phyloP scores from a whole-genome alignment of 2,797 vertebrate species.

The Myripristis jacobus region DNA sequence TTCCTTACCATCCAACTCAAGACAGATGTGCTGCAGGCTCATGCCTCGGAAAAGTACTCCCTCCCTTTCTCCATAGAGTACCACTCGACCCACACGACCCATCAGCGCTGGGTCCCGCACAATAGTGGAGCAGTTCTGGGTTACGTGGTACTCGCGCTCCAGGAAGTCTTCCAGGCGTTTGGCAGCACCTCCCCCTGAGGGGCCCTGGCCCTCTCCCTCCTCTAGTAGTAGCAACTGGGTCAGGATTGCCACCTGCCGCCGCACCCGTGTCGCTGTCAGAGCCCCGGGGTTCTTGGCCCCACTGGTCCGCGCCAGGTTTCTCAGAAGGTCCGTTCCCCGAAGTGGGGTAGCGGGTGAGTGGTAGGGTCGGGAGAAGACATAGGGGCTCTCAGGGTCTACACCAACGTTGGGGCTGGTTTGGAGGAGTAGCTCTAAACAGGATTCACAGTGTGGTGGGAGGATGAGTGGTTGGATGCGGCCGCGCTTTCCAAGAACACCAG shows the following conservation, averaged over 20 bases:
- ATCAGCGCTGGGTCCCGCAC: constrained; percentile 81
- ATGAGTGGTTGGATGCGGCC: constrained; percentile 84
- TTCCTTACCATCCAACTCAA: constrained; percentile 84
- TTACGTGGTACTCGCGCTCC: constrained; percentile 84
- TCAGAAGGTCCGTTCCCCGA: constrained; percentile 84
- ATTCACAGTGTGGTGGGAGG: constrained; percentile 83
- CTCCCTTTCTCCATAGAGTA: constrained; percentile 84
- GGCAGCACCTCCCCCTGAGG: constrained; percentile 24
- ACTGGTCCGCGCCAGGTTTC: constrained; percentile 83
- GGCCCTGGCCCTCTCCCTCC: constrained; percentile 74
- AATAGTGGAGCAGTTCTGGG: constrained; percentile 83
- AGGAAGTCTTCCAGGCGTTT: constrained; percentile 84
- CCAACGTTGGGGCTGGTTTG: constrained; percentile 83
- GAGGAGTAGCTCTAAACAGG: constrained; percentile 85
- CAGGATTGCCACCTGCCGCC: constrained; percentile 85
- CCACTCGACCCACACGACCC: constrained; percentile 83
- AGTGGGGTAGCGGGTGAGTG: constrained; percentile 86
- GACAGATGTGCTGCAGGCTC: constrained; percentile 87
- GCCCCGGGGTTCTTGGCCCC: constrained; percentile 80
- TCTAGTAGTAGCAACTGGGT: constrained; percentile 85
- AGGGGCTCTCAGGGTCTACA: constrained; percentile 85
- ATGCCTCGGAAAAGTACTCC: constrained; percentile 86
- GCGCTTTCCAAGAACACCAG: constrained; percentile 82
- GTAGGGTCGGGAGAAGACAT: constrained; percentile 85
- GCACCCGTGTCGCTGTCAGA: constrained; percentile 78